Conservation (phyloP, 2,888 invertebrate species). For the Phortica okadai region DNA sequence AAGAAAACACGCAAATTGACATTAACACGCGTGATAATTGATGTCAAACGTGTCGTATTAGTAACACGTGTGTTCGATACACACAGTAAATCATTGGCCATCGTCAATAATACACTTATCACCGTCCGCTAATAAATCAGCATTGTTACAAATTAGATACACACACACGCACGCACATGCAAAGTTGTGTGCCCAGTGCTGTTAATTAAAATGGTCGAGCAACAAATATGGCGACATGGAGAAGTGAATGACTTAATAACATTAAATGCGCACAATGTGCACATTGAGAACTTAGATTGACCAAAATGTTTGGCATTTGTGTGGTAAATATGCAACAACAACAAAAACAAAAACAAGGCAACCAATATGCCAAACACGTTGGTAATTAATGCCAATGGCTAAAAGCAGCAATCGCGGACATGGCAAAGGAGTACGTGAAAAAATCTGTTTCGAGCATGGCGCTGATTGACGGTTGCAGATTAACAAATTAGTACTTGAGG, state of each 20-base stretch:
- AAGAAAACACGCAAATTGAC: constrained; percentile 1
- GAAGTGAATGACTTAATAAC: constrained; percentile 1
- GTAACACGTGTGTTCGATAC: constrained; percentile 48
- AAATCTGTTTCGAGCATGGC: constrained; percentile 38
- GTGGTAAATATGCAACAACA: background rate
- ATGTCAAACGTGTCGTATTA: constrained; percentile 62
- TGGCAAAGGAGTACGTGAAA: background rate
- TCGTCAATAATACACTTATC: background rate
- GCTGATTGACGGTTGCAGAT: constrained; percentile 67
- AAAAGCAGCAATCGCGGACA: constrained; percentile 30
- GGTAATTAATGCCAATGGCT: constrained; percentile 59
- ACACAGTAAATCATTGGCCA: constrained; percentile 60
- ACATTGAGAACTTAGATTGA: background rate
- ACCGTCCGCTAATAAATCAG: background rate
- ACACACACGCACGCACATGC: constrained; percentile 29
- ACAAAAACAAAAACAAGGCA: background rate
- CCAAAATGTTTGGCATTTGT: background rate
- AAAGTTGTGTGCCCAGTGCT: background rate
- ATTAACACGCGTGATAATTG: constrained; percentile 59
- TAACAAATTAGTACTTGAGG: constrained; percentile 61
- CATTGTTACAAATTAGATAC: background rate
- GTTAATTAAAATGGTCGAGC: constrained; percentile 29
- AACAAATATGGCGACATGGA: constrained; percentile 40
- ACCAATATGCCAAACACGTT: constrained; percentile 46
- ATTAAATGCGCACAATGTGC: background rate